phyloP scores from a whole-genome alignment of 2,797 vertebrate genomes.

The Rachycentron canadum region DNA sequence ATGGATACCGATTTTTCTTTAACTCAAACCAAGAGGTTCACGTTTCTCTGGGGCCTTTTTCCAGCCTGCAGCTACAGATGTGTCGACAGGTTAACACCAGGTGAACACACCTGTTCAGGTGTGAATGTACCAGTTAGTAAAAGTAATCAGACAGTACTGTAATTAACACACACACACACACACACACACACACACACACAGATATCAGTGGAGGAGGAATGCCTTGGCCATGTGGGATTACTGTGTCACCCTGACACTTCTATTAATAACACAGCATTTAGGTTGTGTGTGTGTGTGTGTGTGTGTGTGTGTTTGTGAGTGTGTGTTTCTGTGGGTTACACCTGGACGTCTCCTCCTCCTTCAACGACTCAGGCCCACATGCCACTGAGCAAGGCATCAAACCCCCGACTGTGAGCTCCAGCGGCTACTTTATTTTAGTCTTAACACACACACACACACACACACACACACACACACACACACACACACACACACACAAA shows the following conservation, averaged over 20 bases:
- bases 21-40: not conserved
- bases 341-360: not conserved
- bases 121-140: too few species aligned
- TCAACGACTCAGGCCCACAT: not conserved
- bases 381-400: slow-evolving; percentile 27
- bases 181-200: not conserved
- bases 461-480: not conserved
- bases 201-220: slow-evolving; percentile 64
- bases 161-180: too few species aligned
- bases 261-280: slow-evolving; percentile 67
- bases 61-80: too few species aligned
- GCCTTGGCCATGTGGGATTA: slow-evolving; percentile 51
- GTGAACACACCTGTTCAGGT: too few species aligned
- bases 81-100: not conserved
- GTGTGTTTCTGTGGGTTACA: slow-evolving; percentile 1
- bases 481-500: not conserved
- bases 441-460: not conserved
- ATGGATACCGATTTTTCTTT: not conserved
- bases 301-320: slow-evolving; percentile 25
- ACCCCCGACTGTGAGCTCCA: not conserved
- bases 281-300: not conserved
- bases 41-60: not conserved
- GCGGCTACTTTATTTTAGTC: not conserved
- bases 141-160: too few species aligned
- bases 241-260: slow-evolving; percentile 66